Evolutionary conservation across 1,140 invertebrate genomes (phyloP).

Genomic region (Zophobas atratus): DNA sequence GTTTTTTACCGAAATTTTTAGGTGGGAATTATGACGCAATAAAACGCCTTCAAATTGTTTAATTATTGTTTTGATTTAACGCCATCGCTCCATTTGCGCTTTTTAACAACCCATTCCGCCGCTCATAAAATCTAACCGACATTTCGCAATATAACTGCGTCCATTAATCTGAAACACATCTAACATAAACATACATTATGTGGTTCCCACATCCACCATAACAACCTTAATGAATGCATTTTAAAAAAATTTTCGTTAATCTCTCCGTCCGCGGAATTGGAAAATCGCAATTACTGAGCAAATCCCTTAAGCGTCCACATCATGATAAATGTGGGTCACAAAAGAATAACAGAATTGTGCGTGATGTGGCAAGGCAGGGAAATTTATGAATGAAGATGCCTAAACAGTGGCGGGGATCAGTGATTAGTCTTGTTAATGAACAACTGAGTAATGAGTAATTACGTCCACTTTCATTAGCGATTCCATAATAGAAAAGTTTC

Average conservation of each 20-base stretch:
- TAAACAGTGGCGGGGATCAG: too few relatives aligned
- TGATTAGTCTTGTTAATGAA: too few relatives aligned
- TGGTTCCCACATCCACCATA: not conserved
- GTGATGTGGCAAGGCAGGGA: slow-evolving; percentile 11
- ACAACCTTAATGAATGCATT: slow-evolving; percentile 32
- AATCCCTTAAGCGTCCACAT: slow-evolving; percentile 20
- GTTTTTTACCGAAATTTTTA: not conserved
- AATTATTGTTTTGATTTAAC: slow-evolving; percentile 32
- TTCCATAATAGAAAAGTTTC: too few relatives aligned
- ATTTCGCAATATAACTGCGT: slow-evolving; percentile 1
- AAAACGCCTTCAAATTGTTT: slow-evolving; percentile 21
- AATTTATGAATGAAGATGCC: slow-evolving; percentile 10
- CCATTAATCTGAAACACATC: slow-evolving; percentile 31
- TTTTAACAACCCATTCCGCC: slow-evolving; percentile 39
- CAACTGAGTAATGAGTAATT: too few relatives aligned
- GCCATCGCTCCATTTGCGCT: slow-evolving; percentile 25
- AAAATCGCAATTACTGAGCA: slow-evolving; percentile 28
- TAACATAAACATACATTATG: not conserved
- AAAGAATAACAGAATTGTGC: slow-evolving; percentile 19
- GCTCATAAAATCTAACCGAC: slow-evolving; percentile 25
- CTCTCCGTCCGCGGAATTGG: slow-evolving; percentile 2
- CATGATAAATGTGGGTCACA: slow-evolving; percentile 21
- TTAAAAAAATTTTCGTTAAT: slow-evolving; percentile 20
- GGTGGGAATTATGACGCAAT: slow-evolving; percentile 24
- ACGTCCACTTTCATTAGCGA: too few relatives aligned